Percentiles rank a stretch among this genome's conserved stretches.
Evolutionary conservation across 2,113 vertebrate species (phyloP).

Genomic region (Dissostichus mawsoni): DNA sequence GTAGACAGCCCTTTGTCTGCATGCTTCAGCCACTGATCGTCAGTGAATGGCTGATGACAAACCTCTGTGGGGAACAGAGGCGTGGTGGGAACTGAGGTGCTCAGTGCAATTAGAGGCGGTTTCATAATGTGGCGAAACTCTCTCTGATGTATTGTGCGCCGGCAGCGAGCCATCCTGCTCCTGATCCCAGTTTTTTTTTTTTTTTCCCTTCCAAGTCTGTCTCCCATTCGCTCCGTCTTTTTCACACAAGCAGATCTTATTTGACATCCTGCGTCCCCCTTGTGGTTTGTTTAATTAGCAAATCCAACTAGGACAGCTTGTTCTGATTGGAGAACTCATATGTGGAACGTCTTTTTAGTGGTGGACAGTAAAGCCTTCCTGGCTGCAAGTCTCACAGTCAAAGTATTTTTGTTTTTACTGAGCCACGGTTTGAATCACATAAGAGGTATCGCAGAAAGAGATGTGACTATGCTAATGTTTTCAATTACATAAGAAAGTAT

Average conservation of each 20-base stretch:
- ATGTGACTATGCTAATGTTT: constrained; percentile 15
- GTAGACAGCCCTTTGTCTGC: constrained; percentile 59
- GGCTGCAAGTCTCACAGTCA: constrained; percentile 12
- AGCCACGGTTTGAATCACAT: not conserved
- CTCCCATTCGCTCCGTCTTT: constrained; percentile 42
- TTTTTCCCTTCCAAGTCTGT: constrained; percentile 12
- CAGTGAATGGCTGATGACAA: constrained; percentile 42
- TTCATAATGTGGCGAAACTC: constrained; percentile 61
- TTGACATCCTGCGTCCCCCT: constrained; percentile 48
- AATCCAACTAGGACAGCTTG: constrained; percentile 73
- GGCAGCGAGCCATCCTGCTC: constrained; percentile 18
- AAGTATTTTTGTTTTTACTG: constrained; percentile 34
- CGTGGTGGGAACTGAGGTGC: constrained; percentile 52
- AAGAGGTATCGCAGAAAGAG: not conserved
- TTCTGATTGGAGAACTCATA: constrained; percentile 47
- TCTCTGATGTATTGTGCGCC: constrained; percentile 19
- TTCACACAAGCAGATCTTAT: constrained; percentile 25
- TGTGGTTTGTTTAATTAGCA: constrained; percentile 77
- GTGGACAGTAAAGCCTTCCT: constrained; percentile 5
- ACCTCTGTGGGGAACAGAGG: constrained; percentile 38
- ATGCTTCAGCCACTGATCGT: constrained; percentile 33
- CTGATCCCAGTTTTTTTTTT: constrained; percentile 9
- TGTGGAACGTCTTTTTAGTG: constrained; percentile 54
- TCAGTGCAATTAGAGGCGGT: constrained; percentile 41
- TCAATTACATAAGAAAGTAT: constrained; percentile 11